Evolutionary conservation across 2,888 invertebrate species (phyloP).

Genomic region (Tenthredo notha): DNA sequence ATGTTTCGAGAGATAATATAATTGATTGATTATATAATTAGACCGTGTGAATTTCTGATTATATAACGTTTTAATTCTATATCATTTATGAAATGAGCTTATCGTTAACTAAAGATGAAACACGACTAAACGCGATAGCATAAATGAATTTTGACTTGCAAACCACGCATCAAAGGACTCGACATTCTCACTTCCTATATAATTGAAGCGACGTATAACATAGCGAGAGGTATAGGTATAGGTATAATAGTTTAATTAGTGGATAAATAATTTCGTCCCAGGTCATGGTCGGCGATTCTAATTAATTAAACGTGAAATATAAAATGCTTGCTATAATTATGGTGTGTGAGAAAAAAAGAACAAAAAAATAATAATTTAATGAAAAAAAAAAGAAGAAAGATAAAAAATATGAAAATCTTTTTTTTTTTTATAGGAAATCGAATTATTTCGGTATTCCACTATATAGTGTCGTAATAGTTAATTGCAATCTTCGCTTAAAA

Average conservation of each 20-base stretch:
- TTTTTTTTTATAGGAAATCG: neutral
- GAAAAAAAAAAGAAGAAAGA: neutral
- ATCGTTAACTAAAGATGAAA: neutral
- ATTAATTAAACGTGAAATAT: neutral
- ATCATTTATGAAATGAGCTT: neutral
- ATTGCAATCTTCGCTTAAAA: neutral
- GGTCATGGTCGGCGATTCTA: neutral
- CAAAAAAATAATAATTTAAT: neutral
- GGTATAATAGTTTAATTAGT: neutral
- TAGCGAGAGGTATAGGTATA: neutral
- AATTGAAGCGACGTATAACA: neutral
- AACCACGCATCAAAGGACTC: neutral
- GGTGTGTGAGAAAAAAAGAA: neutral
- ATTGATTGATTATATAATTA: neutral
- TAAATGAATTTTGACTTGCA: slow-evolving; percentile 18
- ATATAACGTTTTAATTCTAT: neutral
- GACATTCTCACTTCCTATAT: neutral
- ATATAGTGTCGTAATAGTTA: neutral
- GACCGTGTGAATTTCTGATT: neutral
- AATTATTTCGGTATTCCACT: neutral
- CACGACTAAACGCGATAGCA: too few relatives aligned
- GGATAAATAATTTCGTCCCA: neutral
- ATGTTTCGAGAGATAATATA: neutral
- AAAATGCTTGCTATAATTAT: neutral
- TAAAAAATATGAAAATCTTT: neutral